phyloP scores from a whole-genome alignment of 1,140 invertebrate genomes.

The Drosophila obscura region DNA sequence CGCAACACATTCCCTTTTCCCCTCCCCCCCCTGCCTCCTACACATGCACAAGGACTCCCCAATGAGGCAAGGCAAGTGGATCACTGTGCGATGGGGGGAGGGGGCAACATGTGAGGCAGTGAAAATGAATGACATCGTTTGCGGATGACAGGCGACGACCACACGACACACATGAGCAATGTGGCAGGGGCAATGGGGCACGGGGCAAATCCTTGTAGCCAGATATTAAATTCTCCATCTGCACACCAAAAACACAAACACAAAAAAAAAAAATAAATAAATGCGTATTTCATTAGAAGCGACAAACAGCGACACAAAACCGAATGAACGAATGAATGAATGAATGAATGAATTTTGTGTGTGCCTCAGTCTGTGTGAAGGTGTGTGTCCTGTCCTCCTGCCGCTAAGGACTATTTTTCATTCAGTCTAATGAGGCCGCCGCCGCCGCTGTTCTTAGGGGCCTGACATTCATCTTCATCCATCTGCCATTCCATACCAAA shows the following conservation, averaged over 20 bases:
- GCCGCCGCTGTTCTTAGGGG: conserved; percentile 23
- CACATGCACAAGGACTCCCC: conserved; percentile 2
- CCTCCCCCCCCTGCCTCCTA: too few relatives aligned
- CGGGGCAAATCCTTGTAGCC: conserved; percentile 1
- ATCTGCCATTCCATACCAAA: conserved; percentile 13
- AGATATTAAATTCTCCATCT: conserved; percentile 57
- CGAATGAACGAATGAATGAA: conserved; percentile 18
- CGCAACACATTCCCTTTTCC: too few relatives aligned
- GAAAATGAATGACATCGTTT: conserved; percentile 65
- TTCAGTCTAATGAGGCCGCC: conserved; percentile 41
- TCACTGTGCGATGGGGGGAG: conserved; percentile 21
- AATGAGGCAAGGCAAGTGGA: conserved; percentile 33
- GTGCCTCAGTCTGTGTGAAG: background rate
- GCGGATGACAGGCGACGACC: conserved; percentile 39
- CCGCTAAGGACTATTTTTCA: conserved; percentile 40
- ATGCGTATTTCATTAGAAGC: conserved; percentile 64
- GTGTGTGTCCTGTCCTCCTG: background rate
- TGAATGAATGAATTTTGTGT: too few relatives aligned
- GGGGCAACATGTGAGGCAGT: conserved; percentile 43
- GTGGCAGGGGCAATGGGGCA: background rate
- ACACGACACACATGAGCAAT: background rate
- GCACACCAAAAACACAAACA: background rate
- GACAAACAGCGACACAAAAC: conserved; percentile 22
- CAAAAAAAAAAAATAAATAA: conserved; percentile 35
- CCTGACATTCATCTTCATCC: conserved; percentile 41